Evolutionary conservation across 2,888 invertebrate species (phyloP), one percentile per base, ranked within the genome.

Genomic region (Polyommatus iphigenia): DNA sequence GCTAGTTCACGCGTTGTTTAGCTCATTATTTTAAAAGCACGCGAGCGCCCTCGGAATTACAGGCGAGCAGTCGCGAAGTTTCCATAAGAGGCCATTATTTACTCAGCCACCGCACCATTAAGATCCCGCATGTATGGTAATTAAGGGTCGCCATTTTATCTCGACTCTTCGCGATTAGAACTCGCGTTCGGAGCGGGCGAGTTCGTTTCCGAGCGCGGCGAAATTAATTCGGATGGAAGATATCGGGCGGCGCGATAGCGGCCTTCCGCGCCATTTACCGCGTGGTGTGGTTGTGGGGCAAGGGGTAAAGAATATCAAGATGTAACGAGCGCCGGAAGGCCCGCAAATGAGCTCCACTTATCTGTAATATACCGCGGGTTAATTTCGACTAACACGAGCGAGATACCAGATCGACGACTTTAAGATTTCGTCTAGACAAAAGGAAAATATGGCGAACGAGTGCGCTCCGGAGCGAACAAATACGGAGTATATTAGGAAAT

Each of bases 171-270:
- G 87, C 91, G 92, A 91, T 92, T 92, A 91, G 90, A 91, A 86
- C 87, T 86, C 90, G 89, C 88, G 87, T 84, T 90, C 87, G 89
- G 92, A 92, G 91, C 90, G 91, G 88, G 88, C 89, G 62, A 67
- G 67, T 93, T 92, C 92, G 91, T 90, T 93, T 91, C 91, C 88
- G 86, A 67, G 67, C 90, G 90, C 89, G 90, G 87, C 87, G 88
- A 93, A 94, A 93, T 93, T 93, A 94, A 94, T 94, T 94, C 93
- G 93, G 91, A 94, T 93, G 94, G 94, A 94, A 94, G 94, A 93
- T 94, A 93, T 93, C 92, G 92, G 91, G 90, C 85, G 85, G 88
- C 82, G 89, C 88, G 93, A 93, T 94, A 93, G 92, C 92, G 91
- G 90, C 54, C 54, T 94, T 94, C 94, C 94, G 88, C 93, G 91